Evolutionary conservation across 1,140 invertebrate genomes (phyloP).

Genomic region (Bombus sylvicola): DNA sequence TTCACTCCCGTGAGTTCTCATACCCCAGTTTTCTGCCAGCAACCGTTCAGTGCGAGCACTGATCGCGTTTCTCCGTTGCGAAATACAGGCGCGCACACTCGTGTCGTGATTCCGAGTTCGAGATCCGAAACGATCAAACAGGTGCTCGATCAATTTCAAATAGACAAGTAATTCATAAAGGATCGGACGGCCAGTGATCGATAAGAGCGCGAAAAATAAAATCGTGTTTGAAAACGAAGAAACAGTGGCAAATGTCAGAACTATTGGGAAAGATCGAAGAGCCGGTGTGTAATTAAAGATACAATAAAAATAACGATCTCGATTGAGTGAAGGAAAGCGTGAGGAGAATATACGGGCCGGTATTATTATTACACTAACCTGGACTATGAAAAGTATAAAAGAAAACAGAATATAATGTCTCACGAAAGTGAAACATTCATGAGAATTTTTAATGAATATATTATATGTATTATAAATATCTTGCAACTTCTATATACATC

Average conservation of each 20-base stretch:
- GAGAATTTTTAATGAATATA: no score
- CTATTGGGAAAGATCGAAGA: slow-evolving; percentile 22
- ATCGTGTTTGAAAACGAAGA: not conserved
- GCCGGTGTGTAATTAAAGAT: slow-evolving; percentile 34
- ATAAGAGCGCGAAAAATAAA: not conserved
- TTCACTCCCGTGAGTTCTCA: slow-evolving; percentile 66
- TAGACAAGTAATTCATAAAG: not conserved
- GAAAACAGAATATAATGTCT: not conserved
- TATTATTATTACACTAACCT: not conserved
- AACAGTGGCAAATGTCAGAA: slow-evolving; percentile 34
- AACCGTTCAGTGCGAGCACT: slow-evolving; percentile 63
- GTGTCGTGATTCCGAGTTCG: slow-evolving; percentile 16
- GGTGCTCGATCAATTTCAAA: slow-evolving; percentile 14
- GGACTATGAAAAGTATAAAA: not conserved
- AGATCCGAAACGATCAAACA: slow-evolving; percentile 20
- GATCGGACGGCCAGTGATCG: not conserved
- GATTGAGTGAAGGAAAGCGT: not conserved
- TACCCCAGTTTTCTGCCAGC: slow-evolving; percentile 75
- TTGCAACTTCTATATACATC: not conserved
- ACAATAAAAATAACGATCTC: not conserved
- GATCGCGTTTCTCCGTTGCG: slow-evolving; percentile 65
- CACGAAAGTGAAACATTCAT: not conserved
- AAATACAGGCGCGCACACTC: slow-evolving; percentile 45
- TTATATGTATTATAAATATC: not conserved
- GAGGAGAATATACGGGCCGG: not conserved